These are phyloP conservation scores for Trichonephila clavata DNA, from an alignment of 1,140 invertebrate species.

Conservation along the genomic window DNA sequence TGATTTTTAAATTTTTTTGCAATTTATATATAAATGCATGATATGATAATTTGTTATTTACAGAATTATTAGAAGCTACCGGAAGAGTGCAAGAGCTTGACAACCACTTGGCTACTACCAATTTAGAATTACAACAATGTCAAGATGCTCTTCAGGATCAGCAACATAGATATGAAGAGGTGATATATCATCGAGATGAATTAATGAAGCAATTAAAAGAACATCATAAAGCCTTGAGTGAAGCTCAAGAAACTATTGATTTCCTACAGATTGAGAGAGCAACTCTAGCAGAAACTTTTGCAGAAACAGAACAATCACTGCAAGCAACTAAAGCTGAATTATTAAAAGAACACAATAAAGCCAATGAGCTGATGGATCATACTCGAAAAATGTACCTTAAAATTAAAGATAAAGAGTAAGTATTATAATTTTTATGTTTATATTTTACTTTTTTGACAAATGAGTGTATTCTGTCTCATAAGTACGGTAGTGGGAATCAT, in stretches of 20 bases:
- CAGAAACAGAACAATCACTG: conserved; percentile 68
- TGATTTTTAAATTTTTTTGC: too few species aligned
- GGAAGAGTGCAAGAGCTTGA: conserved; percentile 70
- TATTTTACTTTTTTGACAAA: not conserved
- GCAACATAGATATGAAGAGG: conserved; percentile 55
- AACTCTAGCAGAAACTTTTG: conserved; percentile 58
- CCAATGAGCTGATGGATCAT: conserved; percentile 70
- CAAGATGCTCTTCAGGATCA: conserved; percentile 74
- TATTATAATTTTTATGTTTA: not conserved
- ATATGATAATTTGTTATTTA: not conserved
- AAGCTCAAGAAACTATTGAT: conserved; percentile 68
- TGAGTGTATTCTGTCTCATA: not conserved
- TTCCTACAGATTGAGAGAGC: conserved; percentile 70
- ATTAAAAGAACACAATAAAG: conserved; percentile 24
- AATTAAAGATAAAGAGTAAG: conserved; percentile 74
- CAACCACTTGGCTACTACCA: conserved; percentile 56
- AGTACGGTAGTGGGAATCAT: not conserved
- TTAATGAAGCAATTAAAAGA: conserved; percentile 58
- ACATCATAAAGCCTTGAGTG: not conserved
- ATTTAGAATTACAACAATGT: conserved; percentile 74
- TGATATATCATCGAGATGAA: conserved; percentile 11
- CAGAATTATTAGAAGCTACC: conserved; percentile 54
- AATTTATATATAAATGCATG: too few species aligned
- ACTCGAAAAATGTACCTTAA: conserved; percentile 68
- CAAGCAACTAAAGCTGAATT: conserved; percentile 42